These are phyloP conservation scores for Melanotaenia trifasciata DNA, from an alignment of 2,797 vertebrate genomes.

Conservation along the genomic window DNA sequence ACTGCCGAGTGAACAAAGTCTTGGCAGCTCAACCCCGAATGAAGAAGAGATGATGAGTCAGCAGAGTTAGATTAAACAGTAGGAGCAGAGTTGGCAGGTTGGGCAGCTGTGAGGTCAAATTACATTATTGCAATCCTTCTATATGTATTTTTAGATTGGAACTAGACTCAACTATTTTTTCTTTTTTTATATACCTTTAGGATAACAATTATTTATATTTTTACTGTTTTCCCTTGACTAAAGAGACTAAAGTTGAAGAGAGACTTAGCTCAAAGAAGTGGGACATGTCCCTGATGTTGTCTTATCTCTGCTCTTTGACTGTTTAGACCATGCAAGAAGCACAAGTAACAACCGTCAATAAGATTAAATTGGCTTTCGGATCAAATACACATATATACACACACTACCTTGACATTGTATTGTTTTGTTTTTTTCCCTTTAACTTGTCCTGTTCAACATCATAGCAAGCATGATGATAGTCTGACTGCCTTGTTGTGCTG, in stretches of 20 bases:
- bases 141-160: background rate
- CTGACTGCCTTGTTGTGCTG: too few species aligned
- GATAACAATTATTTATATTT: background rate
- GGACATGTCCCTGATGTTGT: background rate
- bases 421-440: too few species aligned
- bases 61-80: conserved; percentile 65
- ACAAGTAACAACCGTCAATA: background rate
- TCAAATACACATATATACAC: background rate
- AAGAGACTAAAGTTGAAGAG: too few species aligned
- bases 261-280: background rate
- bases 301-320: background rate
- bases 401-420: too few species aligned
- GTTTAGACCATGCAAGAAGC: background rate
- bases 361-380: background rate
- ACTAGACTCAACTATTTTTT: background rate
- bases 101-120: conserved; percentile 13
- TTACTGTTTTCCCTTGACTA: background rate
- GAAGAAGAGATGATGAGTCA: conserved; percentile 70
- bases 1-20: conserved; percentile 43
- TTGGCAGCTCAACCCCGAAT: conserved; percentile 69
- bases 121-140: background rate
- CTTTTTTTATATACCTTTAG: background rate
- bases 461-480: too few species aligned
- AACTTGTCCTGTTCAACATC: too few species aligned
- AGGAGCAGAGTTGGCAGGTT: conserved; percentile 42